phyloP scores from a whole-genome alignment of 2,888 invertebrate species.

The Aethes cnicana region DNA sequence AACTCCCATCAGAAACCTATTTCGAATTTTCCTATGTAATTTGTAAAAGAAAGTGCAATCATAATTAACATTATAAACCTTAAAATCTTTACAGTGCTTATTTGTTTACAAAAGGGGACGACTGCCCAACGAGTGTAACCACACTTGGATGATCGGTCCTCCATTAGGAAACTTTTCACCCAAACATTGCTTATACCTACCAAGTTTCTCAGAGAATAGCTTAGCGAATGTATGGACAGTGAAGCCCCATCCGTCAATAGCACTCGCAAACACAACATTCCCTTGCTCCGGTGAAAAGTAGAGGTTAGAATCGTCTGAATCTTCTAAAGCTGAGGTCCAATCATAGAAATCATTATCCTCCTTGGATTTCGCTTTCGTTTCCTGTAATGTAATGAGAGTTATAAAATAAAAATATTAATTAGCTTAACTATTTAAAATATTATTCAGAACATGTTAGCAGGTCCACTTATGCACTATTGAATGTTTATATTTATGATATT shows the following conservation, averaged over 20 bases:
- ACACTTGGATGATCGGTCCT: too few species aligned
- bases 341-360: constrained; percentile 81
- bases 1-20: too few species aligned
- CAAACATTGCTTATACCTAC: constrained; percentile 54
- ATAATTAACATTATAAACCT: background rate
- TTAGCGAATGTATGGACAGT: constrained; percentile 91
- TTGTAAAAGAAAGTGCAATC: background rate
- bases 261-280: constrained; percentile 98
- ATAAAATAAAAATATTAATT: background rate
- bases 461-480: too few species aligned
- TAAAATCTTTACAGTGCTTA: too few species aligned
- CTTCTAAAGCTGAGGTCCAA: constrained; percentile 91
- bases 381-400: constrained; percentile 42
- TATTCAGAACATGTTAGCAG: too few species aligned
- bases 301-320: constrained; percentile 91
- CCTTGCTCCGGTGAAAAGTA: constrained; percentile 96
- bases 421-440: too few species aligned
- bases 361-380: constrained; percentile 47
- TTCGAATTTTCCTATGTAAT: too few species aligned
- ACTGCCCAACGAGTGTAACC: too few species aligned
- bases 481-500: too few species aligned
- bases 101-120: too few species aligned
- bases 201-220: constrained; percentile 87
- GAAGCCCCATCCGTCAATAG: constrained; percentile 95
- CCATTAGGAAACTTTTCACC: too few species aligned